Base-by-base conservation (phyloP, 2,888 invertebrate species). In the Chrysina gloriosa region DNA sequence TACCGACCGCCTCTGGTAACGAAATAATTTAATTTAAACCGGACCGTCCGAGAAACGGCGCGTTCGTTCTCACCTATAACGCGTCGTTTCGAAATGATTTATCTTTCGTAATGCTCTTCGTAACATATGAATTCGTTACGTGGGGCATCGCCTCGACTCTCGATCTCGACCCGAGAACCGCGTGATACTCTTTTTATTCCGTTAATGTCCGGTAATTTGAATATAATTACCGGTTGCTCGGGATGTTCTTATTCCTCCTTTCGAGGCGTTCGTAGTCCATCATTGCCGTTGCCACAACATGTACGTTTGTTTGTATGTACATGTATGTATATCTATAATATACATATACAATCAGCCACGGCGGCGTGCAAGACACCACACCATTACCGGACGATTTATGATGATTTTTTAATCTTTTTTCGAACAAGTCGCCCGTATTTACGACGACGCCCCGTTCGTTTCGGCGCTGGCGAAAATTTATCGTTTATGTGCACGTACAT, bases 201-300 rank as follows among this genome's bases (percentile, higher is more conserved):
- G 39, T 58, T 58, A 58, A 58, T 58, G 39, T 58, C 27, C 25
- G 25, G 58, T 58, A 58, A 58, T 58, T 58, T 58, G 58, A 58
- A 58, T 58, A 58, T 58, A 58, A 58, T 58, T 58, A 58, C 58
- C 58, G 58, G 58, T 56, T 25, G 21, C 25, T 27, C 27, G 21
- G 48, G 25, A 2, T 6, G 48, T 9, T n/a, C 11, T 23, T 9
- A 14, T 27, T 14, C 27, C 48, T 23, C 25, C 27, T 11, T 25
- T 50, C 39, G 39, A 16, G 11, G 39, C 39, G 39, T 39, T 14
- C 11, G 7, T 29, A 29, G 29, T 39, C 39, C 39, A 50, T 27
- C 48, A 27, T 50, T 11, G 14, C 23, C 14, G 19, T 6, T 42
- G 39, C 58, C 27, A 56, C 34, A 36, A 36, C 36, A 56, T 29